These are phyloP conservation scores for Ricordea florida DNA, from an alignment of 92 coral and sea anemone genomes.

Conservation along the genomic window DNA sequence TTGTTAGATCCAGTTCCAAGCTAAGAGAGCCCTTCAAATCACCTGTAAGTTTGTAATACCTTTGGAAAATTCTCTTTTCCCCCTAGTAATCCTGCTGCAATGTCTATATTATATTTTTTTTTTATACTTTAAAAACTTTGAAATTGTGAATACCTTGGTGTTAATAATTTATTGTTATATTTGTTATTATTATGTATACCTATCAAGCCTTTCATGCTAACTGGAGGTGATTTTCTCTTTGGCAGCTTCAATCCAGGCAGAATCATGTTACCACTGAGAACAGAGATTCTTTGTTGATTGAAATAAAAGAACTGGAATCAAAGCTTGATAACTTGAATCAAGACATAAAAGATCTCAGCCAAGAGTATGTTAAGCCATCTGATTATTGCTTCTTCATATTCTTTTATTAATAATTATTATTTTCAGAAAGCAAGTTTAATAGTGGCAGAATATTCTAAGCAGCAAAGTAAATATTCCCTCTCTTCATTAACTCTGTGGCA, in stretches of 20 bases:
- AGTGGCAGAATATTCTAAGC: too few species aligned
- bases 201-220: background rate
- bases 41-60: conserved; percentile 75
- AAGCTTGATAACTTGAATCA: conserved; percentile 66
- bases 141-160: too few species aligned
- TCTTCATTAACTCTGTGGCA: background rate
- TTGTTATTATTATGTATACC: too few species aligned
- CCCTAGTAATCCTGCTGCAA: too few species aligned
- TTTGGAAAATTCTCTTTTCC: too few species aligned
- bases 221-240: background rate
- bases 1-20: conserved; percentile 52
- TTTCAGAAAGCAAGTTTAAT: too few species aligned
- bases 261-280: background rate
- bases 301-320: conserved; percentile 36
- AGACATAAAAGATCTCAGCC: conserved; percentile 65
- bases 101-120: too few species aligned
- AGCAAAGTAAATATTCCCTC: too few species aligned
- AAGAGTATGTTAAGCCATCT: conserved; percentile 59
- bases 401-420: too few species aligned
- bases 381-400: too few species aligned
- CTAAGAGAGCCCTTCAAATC: conserved; percentile 93
- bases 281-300: conserved; percentile 24
- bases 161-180: too few species aligned
- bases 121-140: too few species aligned
- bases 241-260: conserved; percentile 9